Percentiles rank a stretch among this genome's conserved stretches.
Evolutionary conservation across 2,113 vertebrate species (phyloP).

Genomic region (Anhinga anhinga): DNA sequence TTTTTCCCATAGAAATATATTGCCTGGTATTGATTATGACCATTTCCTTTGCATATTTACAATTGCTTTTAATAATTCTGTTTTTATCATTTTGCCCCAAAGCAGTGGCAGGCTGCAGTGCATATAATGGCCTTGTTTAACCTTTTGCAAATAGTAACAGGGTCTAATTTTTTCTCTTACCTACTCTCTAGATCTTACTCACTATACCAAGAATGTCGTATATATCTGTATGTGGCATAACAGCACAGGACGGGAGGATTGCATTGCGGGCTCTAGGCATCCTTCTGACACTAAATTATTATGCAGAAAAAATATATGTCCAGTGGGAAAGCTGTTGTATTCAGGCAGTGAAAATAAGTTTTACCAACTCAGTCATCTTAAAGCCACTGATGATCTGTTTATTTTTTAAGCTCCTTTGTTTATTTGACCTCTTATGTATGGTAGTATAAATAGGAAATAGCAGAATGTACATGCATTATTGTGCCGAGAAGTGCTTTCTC

Average conservation of each 20-base stretch:
- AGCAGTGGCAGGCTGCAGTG: neutral
- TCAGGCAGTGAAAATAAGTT: neutral
- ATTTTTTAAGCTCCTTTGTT: neutral
- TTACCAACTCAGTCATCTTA: neutral
- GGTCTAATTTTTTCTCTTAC: neutral
- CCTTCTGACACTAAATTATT: neutral
- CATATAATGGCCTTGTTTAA: neutral
- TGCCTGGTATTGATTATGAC: neutral
- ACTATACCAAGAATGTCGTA: neutral
- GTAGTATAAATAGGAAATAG: constrained; percentile 42
- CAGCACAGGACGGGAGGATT: neutral
- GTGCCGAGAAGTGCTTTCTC: neutral
- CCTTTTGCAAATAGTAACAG: neutral
- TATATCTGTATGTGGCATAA: neutral
- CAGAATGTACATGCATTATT: neutral
- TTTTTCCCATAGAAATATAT: neutral
- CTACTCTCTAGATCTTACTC: neutral
- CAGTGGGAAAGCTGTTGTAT: neutral
- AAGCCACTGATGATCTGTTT: neutral
- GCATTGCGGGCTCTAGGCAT: neutral
- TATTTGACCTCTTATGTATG: neutral
- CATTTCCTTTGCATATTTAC: neutral
- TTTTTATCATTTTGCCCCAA: neutral
- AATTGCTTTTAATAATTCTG: neutral
- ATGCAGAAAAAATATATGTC: neutral